Evolutionary conservation across 2,888 invertebrate genomes (phyloP).

Genomic region (Erannis defoliaria): DNA sequence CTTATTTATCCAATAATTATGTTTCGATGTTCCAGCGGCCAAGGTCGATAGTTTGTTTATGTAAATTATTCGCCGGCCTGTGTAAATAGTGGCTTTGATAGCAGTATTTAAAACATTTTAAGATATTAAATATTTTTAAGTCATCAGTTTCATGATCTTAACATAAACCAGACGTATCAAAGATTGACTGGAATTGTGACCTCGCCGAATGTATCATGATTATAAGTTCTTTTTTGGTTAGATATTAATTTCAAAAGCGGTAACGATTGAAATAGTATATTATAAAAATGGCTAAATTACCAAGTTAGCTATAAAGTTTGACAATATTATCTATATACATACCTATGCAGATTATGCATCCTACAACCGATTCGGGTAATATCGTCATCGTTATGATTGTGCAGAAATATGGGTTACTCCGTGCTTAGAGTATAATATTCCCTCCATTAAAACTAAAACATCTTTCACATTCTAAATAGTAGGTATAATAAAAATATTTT

Average conservation of each 20-base stretch:
- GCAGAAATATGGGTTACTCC: too few species aligned
- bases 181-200: too few species aligned
- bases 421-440: too few species aligned
- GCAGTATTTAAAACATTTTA: conserved; percentile 38
- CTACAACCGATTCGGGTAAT: neutral
- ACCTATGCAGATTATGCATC: too few species aligned
- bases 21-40: conserved; percentile 43
- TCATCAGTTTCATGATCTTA: conserved; percentile 5
- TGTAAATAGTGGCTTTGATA: conserved; percentile 43
- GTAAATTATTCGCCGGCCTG: conserved; percentile 48
- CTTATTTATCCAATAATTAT: conserved; percentile 41
- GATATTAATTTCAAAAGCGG: too few species aligned
- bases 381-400: neutral
- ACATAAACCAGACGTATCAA: conserved; percentile 1
- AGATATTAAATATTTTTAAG: conserved; percentile 39
- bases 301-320: too few species aligned
- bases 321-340: too few species aligned
- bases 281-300: neutral
- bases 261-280: neutral
- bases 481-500: too few species aligned
- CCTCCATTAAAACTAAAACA: too few species aligned
- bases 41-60: conserved; percentile 54
- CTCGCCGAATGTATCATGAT: too few species aligned
- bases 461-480: too few species aligned
- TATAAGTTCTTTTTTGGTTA: too few species aligned